Base-by-base conservation (phyloP, 1,140 invertebrate genomes). In the Musca domestica region DNA sequence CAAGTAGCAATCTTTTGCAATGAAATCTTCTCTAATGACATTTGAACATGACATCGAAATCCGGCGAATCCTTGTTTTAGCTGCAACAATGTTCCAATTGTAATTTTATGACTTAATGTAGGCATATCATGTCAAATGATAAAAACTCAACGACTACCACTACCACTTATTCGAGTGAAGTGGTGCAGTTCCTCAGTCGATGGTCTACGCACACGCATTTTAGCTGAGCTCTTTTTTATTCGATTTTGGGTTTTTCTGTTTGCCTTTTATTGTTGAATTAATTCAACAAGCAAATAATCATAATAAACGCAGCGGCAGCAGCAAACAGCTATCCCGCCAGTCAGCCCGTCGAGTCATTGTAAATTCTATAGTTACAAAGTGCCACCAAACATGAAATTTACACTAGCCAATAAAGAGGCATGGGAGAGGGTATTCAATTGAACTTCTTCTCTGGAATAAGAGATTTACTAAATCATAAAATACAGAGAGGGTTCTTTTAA, bases 21-120 rank as follows among this genome's bases (percentile, higher is more conserved):
- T 41, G 34, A 41, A 41, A 41, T 41, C 34, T 41, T 41, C 34
- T 5, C 34, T 41, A 41, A 41, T 41, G 34, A 41, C 34, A 41
- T 41, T 41, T 41, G 34, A 41, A 41, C 34, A 41, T 41, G 34
- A 41, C 34, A 41, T 41, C 5, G 10, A 41, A 41, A 41, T 41
- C 34, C 34, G 34, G 34, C 34, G 34, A 34, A 61, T 61, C 56
- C 56, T 61, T 61, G 27, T 34, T n/a, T 27, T 30, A 15, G 27
- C 17, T 19, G 34, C 34, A 61, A 61, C 25, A 30, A 30, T 61
- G 56, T 61, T 61, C 34, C 27, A 61, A 41, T 41, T 61, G 56
- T 61, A 61, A 61, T 61, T 61, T 61, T 61, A 61, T 61, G 56
- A 61, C 56, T 61, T 61, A 61, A 61, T 61, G 56, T 61, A 61